Evolutionary conservation across 2,113 vertebrate genomes (phyloP).

Genomic region (Alouatta palliata): DNA sequence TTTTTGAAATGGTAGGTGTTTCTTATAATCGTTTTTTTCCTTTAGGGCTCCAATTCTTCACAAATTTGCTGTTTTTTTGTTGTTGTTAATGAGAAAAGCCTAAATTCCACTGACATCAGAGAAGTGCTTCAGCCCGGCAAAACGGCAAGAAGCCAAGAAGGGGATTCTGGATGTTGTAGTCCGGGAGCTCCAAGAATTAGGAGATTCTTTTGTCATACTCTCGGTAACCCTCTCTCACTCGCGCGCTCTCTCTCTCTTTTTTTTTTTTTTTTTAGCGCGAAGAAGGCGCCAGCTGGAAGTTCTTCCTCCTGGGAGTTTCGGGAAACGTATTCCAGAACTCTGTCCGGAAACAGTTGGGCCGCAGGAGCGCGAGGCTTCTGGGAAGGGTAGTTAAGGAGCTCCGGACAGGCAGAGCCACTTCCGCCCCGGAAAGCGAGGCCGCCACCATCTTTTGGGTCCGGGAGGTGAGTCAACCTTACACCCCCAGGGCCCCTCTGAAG

Average conservation of each 20-base stretch:
- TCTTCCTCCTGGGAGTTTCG: not conserved
- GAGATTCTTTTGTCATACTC: not conserved
- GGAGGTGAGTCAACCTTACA: not conserved
- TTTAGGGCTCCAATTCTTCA: not conserved
- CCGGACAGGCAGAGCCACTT: not conserved
- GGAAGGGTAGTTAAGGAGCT: slow-evolving; percentile 12
- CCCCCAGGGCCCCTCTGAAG: not conserved
- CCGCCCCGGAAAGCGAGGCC: not conserved
- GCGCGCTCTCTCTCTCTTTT: accelerated
- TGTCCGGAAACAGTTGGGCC: not conserved
- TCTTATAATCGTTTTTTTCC: not conserved
- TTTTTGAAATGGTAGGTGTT: not conserved
- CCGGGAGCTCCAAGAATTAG: not conserved
- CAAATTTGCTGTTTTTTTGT: not conserved
- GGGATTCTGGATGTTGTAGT: not conserved
- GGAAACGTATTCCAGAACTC: not conserved
- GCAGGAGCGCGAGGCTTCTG: not conserved
- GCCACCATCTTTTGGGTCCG: accelerated
- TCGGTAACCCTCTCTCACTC: too few relatives aligned
- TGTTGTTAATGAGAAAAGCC: not conserved
- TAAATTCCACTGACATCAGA: not conserved
- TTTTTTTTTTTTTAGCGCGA: too few relatives aligned
- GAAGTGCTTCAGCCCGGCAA: not conserved
- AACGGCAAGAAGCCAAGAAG: not conserved
- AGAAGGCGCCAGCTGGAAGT: accelerated